phyloP scores from a whole-genome alignment of 2,888 invertebrate species.

The Neria commutata region DNA sequence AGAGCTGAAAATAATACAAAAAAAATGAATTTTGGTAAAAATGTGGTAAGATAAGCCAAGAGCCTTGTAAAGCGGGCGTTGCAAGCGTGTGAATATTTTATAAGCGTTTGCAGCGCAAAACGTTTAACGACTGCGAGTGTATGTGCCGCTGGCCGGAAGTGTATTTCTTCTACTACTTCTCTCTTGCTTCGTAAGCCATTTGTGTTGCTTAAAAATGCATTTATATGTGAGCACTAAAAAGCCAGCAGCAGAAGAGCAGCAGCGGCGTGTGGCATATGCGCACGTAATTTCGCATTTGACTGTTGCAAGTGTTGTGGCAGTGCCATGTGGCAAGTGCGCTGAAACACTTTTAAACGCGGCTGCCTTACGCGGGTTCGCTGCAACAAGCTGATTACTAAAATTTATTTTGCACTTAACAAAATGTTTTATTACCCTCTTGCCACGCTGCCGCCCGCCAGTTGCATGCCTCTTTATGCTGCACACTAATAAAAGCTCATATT shows the following conservation, averaged over 20 bases:
- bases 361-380: conserved; percentile 15
- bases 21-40: background rate
- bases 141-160: background rate
- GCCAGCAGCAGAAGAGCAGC: background rate
- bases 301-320: background rate
- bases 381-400: conserved; percentile 51
- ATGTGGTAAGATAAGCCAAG: background rate
- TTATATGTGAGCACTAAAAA: background rate
- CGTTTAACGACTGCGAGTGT: background rate
- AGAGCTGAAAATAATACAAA: no score
- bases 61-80: no score
- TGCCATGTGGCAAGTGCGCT: background rate
- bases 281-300: background rate
- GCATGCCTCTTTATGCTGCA: background rate
- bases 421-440: conserved; percentile 39
- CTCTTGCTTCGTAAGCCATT: background rate
- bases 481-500: background rate
- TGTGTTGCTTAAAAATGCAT: background rate
- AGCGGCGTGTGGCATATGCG: background rate
- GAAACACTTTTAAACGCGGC: background rate
- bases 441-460: background rate
- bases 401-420: conserved; percentile 52
- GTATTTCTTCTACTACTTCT: no score
- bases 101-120: conserved; percentile 41
- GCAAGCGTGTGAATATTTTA: conserved; percentile 48